phyloP scores from a whole-genome alignment of 2,888 invertebrate species.

The Argyra leucocephala region DNA sequence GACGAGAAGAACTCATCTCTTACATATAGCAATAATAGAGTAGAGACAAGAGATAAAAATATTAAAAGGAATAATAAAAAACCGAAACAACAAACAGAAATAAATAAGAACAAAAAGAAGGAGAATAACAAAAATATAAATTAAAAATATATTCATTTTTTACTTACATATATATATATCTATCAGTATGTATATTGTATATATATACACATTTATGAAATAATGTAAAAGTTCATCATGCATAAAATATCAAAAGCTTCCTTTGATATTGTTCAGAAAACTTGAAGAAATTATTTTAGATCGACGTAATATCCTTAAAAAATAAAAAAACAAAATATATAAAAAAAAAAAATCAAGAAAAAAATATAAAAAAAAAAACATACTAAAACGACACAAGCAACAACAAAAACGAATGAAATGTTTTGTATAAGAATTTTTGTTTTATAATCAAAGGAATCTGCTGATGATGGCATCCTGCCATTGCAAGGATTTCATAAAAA shows the following conservation, averaged over 20 bases:
- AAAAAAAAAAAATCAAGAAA: no score
- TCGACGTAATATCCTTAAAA: neutral
- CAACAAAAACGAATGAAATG: no score
- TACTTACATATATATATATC: neutral
- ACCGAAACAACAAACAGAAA: neutral
- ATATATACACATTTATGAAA: neutral
- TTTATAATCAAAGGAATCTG: neutral
- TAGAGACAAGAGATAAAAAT: neutral
- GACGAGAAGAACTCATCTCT: no score
- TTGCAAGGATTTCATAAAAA: neutral
- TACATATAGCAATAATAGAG: neutral
- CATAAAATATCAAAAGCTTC: conserved; percentile 6
- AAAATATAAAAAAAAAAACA: no score
- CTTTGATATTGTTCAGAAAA: conserved; percentile 4
- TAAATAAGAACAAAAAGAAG: neutral
- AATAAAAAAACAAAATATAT: neutral
- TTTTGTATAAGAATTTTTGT: neutral
- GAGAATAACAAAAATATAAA: neutral
- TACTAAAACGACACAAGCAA: neutral
- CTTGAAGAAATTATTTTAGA: conserved; percentile 6
- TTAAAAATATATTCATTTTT: no score
- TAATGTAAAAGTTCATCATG: neutral
- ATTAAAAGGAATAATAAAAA: neutral
- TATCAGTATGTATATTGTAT: neutral
- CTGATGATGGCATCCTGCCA: conserved; percentile 4